Percentiles rank a stretch among this genome's conserved stretches.
Conservation (phyloP, 2,113 vertebrate species). For the Phalacrocorax brasilianus region DNA sequence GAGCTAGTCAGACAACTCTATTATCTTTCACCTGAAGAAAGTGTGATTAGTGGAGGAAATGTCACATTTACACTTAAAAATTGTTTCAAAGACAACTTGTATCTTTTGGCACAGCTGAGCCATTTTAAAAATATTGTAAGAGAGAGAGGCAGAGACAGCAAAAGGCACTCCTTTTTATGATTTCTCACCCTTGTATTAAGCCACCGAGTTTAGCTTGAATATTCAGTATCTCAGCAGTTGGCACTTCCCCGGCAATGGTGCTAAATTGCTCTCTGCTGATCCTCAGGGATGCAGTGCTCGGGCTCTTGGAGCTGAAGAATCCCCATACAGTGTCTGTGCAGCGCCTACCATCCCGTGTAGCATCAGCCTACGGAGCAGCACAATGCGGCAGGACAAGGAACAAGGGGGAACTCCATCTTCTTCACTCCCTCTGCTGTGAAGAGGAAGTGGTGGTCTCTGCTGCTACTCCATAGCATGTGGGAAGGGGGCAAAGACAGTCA, state of each 20-base stretch:
- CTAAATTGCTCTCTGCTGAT: neutral
- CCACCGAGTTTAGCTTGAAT: neutral
- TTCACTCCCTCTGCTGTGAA: neutral
- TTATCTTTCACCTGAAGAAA: neutral
- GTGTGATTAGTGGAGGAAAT: slow-evolving; percentile 35
- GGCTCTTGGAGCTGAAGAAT: neutral
- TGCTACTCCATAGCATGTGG: neutral
- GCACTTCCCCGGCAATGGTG: neutral
- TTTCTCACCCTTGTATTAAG: neutral
- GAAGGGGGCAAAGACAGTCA: neutral
- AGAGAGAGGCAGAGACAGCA: neutral
- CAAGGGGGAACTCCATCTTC: neutral
- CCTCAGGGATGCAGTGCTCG: neutral
- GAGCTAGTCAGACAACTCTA: neutral
- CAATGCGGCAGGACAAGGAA: neutral
- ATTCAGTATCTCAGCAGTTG: neutral
- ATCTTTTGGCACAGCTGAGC: neutral
- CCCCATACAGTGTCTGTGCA: neutral
- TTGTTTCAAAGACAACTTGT: neutral
- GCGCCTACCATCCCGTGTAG: rapidly evolving
- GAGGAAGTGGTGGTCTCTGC: neutral
- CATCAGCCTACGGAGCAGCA: neutral
- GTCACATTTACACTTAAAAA: slow-evolving; percentile 31
- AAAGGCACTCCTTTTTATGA: neutral
- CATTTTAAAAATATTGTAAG: neutral